Base-by-base conservation (phyloP, 2,888 invertebrate species). In the Amiota communis region DNA sequence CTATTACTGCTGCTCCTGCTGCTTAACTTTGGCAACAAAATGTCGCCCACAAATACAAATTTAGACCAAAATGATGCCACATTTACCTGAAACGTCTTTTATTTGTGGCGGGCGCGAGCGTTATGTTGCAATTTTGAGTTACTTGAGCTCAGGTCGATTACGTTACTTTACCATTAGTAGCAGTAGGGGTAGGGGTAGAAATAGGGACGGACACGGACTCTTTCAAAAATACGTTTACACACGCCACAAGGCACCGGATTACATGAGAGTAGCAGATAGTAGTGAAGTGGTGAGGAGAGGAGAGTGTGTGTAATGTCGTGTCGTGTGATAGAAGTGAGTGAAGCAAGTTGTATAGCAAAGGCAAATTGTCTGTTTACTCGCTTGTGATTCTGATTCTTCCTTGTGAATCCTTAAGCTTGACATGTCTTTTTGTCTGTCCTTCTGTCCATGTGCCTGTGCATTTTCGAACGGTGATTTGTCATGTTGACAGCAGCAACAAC, bases 401-500 rank as follows among this genome's bases (percentile, higher is more conserved):
- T 51, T 47, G 53, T 53, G 53, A 68, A 68, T 68, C 67, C 67
- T 68, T 68, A 53, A 68, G 67, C 67, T 68, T 68, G 67, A 68
- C 67, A 51, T 68, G 67, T 53, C 48, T 10, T n/a, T n/a, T 12
- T 53, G 3, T n/a, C 6, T 53, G 53, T 53, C 53, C 0, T 53
- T 12, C 53, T 53, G 12, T 4, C 53, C 63, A n/a, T 63, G 12
- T 63, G 53, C 67, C 65, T 51, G 51, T 20, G 23, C 36, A 23
- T 51, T 68, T 68, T 23, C 23, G 23, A 68, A 53, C 51, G 51
- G 67, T 68, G 67, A 68, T 68, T 68, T 68, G 67, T 68, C 67
- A 68, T 51, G 67, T 51, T 68, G 67, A 68, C 67, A 51, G 67
- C 53, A 53, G n/a, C 23, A 63, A 23, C 36, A 63, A 13, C n/a